Evolutionary conservation across 2,113 vertebrate species (phyloP), one percentile per base, ranked within the genome.

Genomic region (Bubalus kerabau): DNA sequence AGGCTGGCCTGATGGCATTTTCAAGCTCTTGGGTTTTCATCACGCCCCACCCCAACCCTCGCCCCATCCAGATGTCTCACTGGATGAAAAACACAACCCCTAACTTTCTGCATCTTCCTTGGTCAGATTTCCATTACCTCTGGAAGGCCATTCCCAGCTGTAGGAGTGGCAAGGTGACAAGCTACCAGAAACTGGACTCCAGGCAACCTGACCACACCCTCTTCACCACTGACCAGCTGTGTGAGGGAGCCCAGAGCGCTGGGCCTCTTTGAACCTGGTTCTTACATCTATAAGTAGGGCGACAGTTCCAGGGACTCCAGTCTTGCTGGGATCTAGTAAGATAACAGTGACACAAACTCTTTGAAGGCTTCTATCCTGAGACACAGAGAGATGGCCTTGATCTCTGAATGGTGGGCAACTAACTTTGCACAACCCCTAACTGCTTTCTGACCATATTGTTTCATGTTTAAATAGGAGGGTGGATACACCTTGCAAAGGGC

Each of bases 11-110:
- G 0, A 3, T 11, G 50, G 43, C 64, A 67, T 21, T 28, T n/a
- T n/a, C 10, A 7, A 80, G 28, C 56, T 80, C 6, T 50, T 59
- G 13, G 50, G 6, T 23, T 87, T 84, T 67, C 50, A 19, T 21
- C 1, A 2, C 32, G 19, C n/a, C 19, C 9, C 0, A 5, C 52
- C 21, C 19, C 57, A 14, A 30, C 28, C 16, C 17, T 16, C 1
- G 0, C 28, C 46, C 28, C 30, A 32, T 30, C 48, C 36, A 67
- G 50, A 32, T 3, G 16, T 3, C n/a, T 43, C 30, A 12, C 10
- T 48, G 23, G 30, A 40, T 74, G 50, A 90, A 50, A 40, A 90
- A 89, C 60, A 82, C 24, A 30, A 8, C 16, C 15, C 9, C 9
- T 64, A 64, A 23, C 13, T 56, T 67, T n/a, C 52, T 24, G 16